A percentile compares a stretch with the other conserved stretches of the same genome.
phyloP scores from a whole-genome alignment of 2,888 invertebrate genomes.

The Drosophila crucigera region DNA sequence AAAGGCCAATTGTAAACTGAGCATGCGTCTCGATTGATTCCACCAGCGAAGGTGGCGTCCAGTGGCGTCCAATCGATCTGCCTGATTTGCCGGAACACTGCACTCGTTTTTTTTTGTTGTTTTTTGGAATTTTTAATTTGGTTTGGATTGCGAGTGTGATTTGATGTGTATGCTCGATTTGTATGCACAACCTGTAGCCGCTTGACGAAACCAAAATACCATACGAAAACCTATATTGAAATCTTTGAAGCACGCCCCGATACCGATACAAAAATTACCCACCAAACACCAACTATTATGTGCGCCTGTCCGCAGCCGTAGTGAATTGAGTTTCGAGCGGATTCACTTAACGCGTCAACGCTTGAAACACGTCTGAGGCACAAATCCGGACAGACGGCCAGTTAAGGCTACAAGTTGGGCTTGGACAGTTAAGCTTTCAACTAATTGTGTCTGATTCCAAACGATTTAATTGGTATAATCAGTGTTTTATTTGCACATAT shows the following conservation, averaged over 20 bases:
- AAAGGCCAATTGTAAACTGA: slow-evolving; percentile 56
- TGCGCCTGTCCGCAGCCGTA: slow-evolving; percentile 3
- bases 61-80: background rate
- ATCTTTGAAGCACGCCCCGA: slow-evolving; percentile 52
- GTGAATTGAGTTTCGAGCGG: slow-evolving; percentile 23
- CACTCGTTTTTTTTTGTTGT: background rate
- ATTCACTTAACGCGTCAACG: slow-evolving; percentile 57
- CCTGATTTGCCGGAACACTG: background rate
- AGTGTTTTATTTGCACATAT: too few relatives aligned
- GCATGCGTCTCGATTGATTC: background rate
- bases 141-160: slow-evolving; percentile 4
- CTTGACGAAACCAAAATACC: slow-evolving; percentile 52
- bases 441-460: slow-evolving; percentile 4
- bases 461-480: slow-evolving; percentile 24
- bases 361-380: slow-evolving; percentile 61
- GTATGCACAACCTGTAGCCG: slow-evolving; percentile 61
- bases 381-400: slow-evolving; percentile 16
- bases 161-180: slow-evolving; percentile 41
- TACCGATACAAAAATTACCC: slow-evolving; percentile 26
- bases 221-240: slow-evolving; percentile 52
- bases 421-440: slow-evolving; percentile 34
- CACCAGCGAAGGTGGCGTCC: slow-evolving; percentile 3
- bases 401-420: slow-evolving; percentile 15
- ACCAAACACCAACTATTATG: slow-evolving; percentile 7
- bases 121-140: background rate